Base-by-base conservation (phyloP, 2,113 vertebrate species). In the Pseudonaja textilis region DNA sequence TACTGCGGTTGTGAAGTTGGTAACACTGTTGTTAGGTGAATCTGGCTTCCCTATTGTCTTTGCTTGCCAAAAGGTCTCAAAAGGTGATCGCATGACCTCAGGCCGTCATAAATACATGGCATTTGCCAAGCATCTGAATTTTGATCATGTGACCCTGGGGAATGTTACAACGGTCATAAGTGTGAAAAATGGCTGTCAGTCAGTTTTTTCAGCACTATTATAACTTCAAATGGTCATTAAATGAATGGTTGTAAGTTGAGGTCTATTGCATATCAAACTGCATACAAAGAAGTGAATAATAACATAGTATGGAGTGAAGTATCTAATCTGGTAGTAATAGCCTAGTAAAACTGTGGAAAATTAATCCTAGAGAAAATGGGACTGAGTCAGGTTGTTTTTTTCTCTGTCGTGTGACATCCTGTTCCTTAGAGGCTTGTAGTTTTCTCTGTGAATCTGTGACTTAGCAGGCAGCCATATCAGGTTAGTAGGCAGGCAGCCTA, bases 351-450 rank as follows among this genome's bases (percentile, higher is more conserved):
- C 3, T 1, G 42, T 52, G 85, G 18, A 87, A 87, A 7, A 86
- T 7, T 81, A 54, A n/a, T 42, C 29, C 1, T n/a, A n/a, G 55
- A 74, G 55, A 69, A 39, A 59, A 50, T 25, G 0, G 69, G 57
- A 57, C 85, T 16, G 50, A 7, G 10, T 26, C 5, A 0, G 1
- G 52, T 89, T 20, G 12, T n/a, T 85, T 34, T 52, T 55, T 61
- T 23, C 9, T 57, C 16, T 56, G 34, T 45, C 29, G 22, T 23
- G 56, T 59, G 18, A 47, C 61, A 1, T 25, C 1, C 81, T 52
- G 2, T 34, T 55, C 26, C 1, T 4, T 0, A 5, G 0, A 57
- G n/a, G 29, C 7, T 86, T 55, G 18, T 25, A 4, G 0, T 81
- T 29, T 9, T 22, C 23, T 39, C 89, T 54, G 14, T 0, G 8